Evolutionary conservation across 2,113 vertebrate species (phyloP), one percentile per base, ranked within the genome.

Genomic region (Corapipo altera): DNA sequence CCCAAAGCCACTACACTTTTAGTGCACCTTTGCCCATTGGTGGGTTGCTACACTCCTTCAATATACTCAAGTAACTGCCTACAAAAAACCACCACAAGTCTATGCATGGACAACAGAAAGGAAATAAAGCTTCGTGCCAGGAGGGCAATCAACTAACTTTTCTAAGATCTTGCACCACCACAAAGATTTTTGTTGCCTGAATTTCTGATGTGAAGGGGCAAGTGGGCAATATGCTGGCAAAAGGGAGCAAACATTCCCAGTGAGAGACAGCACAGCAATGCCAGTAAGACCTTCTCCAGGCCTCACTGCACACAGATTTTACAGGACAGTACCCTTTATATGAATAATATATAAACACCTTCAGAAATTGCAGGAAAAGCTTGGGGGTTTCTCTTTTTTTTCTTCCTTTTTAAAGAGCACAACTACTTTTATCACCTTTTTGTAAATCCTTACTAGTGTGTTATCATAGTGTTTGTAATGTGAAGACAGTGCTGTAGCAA

Each of bases 401-500:
- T 9, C 3, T 15, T 82, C 59, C 43, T 67, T 79, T 86, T 83
- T 23, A 27, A 88, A 75, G 28, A 83, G 21, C 5, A 33, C 27
- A 88, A 84, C 12, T 55, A 39, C 48, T 90, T 93, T 91, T 49
- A 75, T 67, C 6, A 2, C 55, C 39, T 86, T 76, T 94, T 49
- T 66, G 26, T 66, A 77, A 93, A 59, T 23, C 48, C 81, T 52
- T 52, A 71, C 37, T 44, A 57, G 73, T n/a, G 16, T 43, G 55
- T 80, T 86, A 76, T 88, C 85, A 37, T 77, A 49, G n/a, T 90
- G 81, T 93, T 96, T 97, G 94, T 82, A 82, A 82, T 73, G 86
- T 78, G 73, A 92, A 98, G 96, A 94, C 80, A 92, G 94, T 71
- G 90, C 94, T 93, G 90, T 54, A 19, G 93, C 88, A 97, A 97